Conservation (phyloP, 2,797 vertebrate species). For the Poeciliopsis gracilis region DNA sequence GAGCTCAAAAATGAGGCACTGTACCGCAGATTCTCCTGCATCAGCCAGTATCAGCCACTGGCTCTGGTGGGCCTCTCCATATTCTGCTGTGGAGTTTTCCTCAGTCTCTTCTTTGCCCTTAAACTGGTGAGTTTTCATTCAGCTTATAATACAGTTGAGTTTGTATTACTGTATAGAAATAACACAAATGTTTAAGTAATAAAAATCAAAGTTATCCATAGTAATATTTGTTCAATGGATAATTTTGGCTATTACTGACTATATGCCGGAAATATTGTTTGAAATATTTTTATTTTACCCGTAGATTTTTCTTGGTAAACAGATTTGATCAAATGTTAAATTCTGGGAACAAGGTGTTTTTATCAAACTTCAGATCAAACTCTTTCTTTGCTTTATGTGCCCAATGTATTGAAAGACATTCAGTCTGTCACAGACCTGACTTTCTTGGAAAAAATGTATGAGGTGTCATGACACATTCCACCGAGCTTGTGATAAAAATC, state of each 20-base stretch:
- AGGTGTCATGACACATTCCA: neutral
- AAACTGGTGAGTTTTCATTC: constrained; percentile 81
- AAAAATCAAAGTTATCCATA: neutral
- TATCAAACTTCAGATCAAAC: neutral
- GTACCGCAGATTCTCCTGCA: constrained; percentile 92
- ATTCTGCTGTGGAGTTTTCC: constrained; percentile 80
- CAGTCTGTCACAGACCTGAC: neutral
- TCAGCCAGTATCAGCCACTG: constrained; percentile 91
- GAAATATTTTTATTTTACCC: neutral
- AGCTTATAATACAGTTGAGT: neutral
- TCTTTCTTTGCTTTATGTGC: neutral
- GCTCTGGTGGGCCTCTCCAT: constrained; percentile 87
- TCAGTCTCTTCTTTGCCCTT: constrained; percentile 82
- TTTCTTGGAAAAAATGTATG: neutral
- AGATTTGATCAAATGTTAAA: neutral
- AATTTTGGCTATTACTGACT: neutral
- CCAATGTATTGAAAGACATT: neutral
- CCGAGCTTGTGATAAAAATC: neutral
- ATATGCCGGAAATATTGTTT: neutral
- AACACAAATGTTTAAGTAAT: neutral
- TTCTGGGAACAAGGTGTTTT: neutral
- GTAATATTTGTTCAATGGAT: neutral
- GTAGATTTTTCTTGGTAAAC: neutral
- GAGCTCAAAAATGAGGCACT: constrained; percentile 87
- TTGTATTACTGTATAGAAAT: neutral